Percentiles rank a stretch among this genome's conserved stretches.
Evolutionary conservation across 2,797 vertebrate genomes (phyloP).

Genomic region (Synaphobranchus kaupii): DNA sequence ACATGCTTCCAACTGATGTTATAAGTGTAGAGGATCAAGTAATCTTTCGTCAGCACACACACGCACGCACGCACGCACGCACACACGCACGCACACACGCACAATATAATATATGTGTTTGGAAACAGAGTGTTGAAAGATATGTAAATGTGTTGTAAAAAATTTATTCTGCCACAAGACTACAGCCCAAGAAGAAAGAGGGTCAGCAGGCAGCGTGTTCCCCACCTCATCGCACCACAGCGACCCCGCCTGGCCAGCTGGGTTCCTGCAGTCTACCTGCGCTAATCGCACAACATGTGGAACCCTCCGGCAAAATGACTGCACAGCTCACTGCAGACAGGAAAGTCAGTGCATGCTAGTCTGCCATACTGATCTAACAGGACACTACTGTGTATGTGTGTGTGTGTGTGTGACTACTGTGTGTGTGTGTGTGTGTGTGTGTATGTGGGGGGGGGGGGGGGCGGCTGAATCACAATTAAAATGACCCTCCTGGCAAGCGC

Average conservation of each 20-base stretch:
- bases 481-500: no score
- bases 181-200: neutral
- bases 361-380: neutral
- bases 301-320: neutral
- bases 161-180: neutral
- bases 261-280: neutral
- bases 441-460: no score
- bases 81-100: no score
- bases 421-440: no score
- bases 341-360: neutral
- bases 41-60: neutral
- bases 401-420: no score
- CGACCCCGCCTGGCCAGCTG: no score
- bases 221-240: neutral
- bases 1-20: conserved; percentile 5
- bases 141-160: neutral
- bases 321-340: neutral
- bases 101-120: neutral
- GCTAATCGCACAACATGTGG: neutral
- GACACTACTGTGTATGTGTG: neutral
- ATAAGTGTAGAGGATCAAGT: neutral
- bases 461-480: no score
- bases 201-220: neutral
- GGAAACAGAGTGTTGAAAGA: neutral
- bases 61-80: no score